Base-by-base conservation (phyloP, 2,113 vertebrate genomes). In the Tenebrosternarchus preto region DNA sequence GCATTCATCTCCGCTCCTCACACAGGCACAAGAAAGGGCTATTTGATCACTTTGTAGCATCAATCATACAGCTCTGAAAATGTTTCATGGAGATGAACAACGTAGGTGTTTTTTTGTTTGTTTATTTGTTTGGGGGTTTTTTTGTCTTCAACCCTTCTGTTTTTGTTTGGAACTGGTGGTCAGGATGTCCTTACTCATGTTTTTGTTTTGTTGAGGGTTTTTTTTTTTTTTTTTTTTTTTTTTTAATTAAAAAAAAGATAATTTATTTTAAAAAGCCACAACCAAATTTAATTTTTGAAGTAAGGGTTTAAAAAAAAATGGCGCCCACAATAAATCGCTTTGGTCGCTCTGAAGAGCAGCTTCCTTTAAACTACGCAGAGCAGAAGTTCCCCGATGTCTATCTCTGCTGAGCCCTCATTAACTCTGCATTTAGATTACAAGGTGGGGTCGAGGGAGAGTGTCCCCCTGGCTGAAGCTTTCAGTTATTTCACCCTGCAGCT, bases 1-100 rank as follows among this genome's bases (percentile, higher is more conserved):
- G 76, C 73, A 86, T 86, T 85, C 80, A 76, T 85, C 39, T 46
- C 85, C 80, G 70, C 56, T 71, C 77, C 74, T 77, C 57, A 56
- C 73, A 39, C 85, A 83, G 81, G 73, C 85, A 79, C 85, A 79
- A 86, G 85, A 86, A 86, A 85, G 76, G 83, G 83, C 83, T 81
- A 78, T 85, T 85, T 86, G 83, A 86, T 85, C 83, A 85, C 75
- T 79, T 83, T 77, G 76, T 85, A 77, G 77, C 86, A 80, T 83
- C 82, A 83, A 84, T 86, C 85, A 86, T 66, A 71, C 70, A 33
- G 73, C 53, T 46, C n/a, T 20, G 72, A 68, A 73, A 66, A 66
- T 36, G 78, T 68, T 83, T 78, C 76, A 64, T 39, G n/a, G 36
- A 70, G 70, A 66, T 61, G 75, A 77, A 85, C 80, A 75, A 82